Base-by-base conservation (phyloP, 2,113 vertebrate species). In the Salvelinus alpinus region DNA sequence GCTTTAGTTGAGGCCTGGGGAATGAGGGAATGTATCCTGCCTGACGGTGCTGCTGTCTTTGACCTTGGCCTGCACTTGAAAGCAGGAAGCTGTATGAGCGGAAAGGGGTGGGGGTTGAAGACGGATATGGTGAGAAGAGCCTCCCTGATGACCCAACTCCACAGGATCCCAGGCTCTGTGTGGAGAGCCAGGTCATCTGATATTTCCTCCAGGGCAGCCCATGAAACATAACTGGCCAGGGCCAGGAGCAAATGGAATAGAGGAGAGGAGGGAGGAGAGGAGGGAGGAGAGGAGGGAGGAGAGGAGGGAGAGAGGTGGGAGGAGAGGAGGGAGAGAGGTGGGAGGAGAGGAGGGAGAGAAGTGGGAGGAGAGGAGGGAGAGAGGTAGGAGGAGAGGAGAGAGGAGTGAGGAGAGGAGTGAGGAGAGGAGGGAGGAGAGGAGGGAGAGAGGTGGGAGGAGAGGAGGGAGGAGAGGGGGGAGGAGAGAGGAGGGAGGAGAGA, bases 121-220 rank as follows among this genome's bases (percentile, higher is more conserved):
- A 80, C 60, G 82, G 85, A 73, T 79, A 77, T 8, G 54, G 84
- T 77, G 88, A 89, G 81, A 86, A 86, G 87, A 91, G 88, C 65
- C 73, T 74, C 79, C 84, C 87, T 88, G 67, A 70, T 27, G 67
- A 77, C 73, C 71, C 77, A 4, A 51, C 76, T 80, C 75, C 89
- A 73, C 86, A 88, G 62, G 84, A 85, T 90, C 87, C 89, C 84
- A 89, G 87, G 85, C 88, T 91, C 82, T 80, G 84, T 84, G 85
- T 82, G 73, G 84, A 87, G 88, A 84, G 88, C 83, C 88, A 85
- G 92, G 92, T 92, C 91, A 93, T 92, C 85, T 81, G 91, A 94
- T 94, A 92, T 91, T 92, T 94, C 92, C 92, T 92, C 86, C 91
- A 92, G 92, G 91, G 88, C 89, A 87, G 86, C 88, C 89, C 87